Evolutionary conservation across 2,113 vertebrate species (phyloP).

Genomic region (Pteropus alecto): DNA sequence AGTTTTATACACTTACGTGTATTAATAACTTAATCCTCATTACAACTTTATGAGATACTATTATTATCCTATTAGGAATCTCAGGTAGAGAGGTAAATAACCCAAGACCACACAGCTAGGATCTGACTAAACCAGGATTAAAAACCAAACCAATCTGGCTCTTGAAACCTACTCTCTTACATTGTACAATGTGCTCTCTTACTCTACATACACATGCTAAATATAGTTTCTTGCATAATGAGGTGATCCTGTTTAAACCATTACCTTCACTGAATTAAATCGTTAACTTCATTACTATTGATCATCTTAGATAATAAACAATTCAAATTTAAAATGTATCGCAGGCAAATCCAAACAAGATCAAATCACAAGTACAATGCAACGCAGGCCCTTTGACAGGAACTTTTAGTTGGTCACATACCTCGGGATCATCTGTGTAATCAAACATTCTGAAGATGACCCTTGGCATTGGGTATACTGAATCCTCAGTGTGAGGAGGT

Average conservation of each 20-base stretch:
- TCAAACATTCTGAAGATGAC: constrained; percentile 98
- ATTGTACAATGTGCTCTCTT: neutral
- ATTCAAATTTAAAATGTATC: constrained; percentile 4
- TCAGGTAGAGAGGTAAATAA: neutral
- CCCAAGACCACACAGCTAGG: neutral
- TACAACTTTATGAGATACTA: neutral
- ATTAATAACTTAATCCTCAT: neutral
- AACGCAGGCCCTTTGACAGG: neutral
- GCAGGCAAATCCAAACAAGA: neutral
- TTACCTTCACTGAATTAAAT: neutral
- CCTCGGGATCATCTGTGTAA: constrained; percentile 98
- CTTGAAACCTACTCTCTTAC: neutral
- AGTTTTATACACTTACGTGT: neutral
- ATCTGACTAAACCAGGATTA: neutral
- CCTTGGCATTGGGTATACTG: constrained; percentile 92
- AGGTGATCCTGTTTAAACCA: neutral
- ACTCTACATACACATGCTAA: neutral
- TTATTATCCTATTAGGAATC: neutral
- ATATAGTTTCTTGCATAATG: neutral
- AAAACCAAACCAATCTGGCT: neutral
- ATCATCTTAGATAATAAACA: neutral
- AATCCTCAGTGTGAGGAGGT: constrained; percentile 93
- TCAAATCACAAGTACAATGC: neutral
- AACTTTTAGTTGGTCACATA: constrained; percentile 36
- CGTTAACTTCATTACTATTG: neutral